Evolutionary conservation across 1,140 invertebrate species (phyloP), one percentile per base, ranked within the genome.

Genomic region (Trypoxylus dichotomus): DNA sequence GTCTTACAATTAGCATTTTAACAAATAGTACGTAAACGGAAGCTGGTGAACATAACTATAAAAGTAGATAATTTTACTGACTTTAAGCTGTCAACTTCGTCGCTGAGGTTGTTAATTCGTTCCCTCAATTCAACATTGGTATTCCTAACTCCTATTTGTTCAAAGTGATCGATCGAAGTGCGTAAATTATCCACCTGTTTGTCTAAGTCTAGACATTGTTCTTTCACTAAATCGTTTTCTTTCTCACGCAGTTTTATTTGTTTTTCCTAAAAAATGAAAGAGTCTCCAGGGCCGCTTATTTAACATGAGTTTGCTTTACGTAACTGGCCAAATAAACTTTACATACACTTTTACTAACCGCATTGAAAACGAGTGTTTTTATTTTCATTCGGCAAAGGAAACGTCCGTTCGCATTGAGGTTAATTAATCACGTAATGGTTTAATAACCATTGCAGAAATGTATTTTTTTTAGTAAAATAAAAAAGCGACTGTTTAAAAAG

Each of bases 181-280:
- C 60, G 60, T 13, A 68, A 68, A 68, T 68, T 68, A 68, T 74
- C 72, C 41, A 74, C 29, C 41, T 74, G 72, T 37, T 74, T 74
- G 41, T 74, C 72, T 74, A 74, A 42, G n/a, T 74, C 32, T 41
- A 74, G 32, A 21, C 72, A 74, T 74, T 74, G 29, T 42, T 74
- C 72, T 42, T 74, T 74, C 32, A 74, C 72, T 41, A 74, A 41
- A 74, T 74, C 72, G 21, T 41, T 74, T 74, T 74, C 72, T 74
- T 19, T 13, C 21, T 74, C 72, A 13, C 41, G 72, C n/a, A 74
- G 25, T 74, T 74, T 74, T 19, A 74, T 74, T 42, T 74, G 72
- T 19, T 74, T 29, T 41, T 74, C 72, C 72, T 74, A 29, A 41
- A 74, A 74, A 8, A 11, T 37, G 37, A 19, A 73, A 37, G 58